Evolutionary conservation across 2,888 invertebrate species (phyloP).

Genomic region (Cordilura impudica): DNA sequence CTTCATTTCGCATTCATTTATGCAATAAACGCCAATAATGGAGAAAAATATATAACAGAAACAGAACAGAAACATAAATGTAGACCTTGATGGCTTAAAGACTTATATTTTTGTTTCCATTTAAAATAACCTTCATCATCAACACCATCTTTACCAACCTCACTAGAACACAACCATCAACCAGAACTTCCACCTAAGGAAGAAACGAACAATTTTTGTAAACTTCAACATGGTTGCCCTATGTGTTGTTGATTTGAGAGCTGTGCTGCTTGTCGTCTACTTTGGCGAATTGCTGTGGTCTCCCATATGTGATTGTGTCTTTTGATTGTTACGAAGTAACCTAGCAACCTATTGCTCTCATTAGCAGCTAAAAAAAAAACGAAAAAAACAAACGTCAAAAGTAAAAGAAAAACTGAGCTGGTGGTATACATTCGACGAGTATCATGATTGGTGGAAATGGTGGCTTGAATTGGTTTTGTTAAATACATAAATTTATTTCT

Average conservation of each 20-base stretch:
- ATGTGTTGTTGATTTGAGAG: slow-evolving; percentile 3
- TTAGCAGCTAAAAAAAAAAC: slow-evolving; percentile 58
- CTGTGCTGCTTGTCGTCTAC: background rate
- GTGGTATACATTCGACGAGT: slow-evolving; percentile 27
- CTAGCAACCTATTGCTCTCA: slow-evolving; percentile 63
- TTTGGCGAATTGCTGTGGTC: background rate
- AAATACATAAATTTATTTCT: slow-evolving; percentile 59
- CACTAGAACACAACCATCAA: background rate
- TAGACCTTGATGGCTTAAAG: slow-evolving; percentile 59
- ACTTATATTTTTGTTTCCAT: slow-evolving; percentile 27
- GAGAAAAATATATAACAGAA: background rate
- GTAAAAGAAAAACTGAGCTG: slow-evolving; percentile 19
- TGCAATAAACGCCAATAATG: slow-evolving; percentile 50
- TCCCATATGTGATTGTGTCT: background rate
- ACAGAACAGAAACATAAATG: slow-evolving; percentile 22
- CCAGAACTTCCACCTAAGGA: background rate
- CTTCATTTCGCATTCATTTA: slow-evolving; percentile 62
- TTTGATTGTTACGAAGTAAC: slow-evolving; percentile 50
- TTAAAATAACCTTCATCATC: slow-evolving; percentile 44
- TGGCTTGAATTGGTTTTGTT: slow-evolving; percentile 40
- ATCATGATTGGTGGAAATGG: slow-evolving; percentile 48
- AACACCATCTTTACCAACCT: slow-evolving; percentile 17
- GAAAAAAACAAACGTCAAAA: background rate
- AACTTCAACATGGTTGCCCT: slow-evolving; percentile 28
- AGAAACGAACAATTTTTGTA: slow-evolving; percentile 10